phyloP scores from a whole-genome alignment of 64 coral and sea anemone species.

The Montipora foliosa region DNA sequence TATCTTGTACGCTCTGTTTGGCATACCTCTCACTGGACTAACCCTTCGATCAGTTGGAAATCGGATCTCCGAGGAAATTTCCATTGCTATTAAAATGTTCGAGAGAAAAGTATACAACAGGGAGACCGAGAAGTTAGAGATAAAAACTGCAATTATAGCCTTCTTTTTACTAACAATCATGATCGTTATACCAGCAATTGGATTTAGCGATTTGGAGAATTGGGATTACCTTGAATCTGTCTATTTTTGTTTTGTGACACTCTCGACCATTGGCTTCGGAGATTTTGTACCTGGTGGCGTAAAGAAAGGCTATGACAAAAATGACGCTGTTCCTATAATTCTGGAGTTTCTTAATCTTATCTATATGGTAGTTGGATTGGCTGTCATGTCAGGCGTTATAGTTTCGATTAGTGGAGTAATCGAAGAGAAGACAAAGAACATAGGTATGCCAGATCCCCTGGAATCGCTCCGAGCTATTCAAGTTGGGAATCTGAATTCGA shows the following conservation, averaged over 20 bases:
- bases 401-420: slow-evolving; percentile 97
- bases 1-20: slow-evolving; percentile 93
- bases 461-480: slow-evolving; percentile 86
- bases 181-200: slow-evolving; percentile 82
- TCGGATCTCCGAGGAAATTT: slow-evolving; percentile 87
- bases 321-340: slow-evolving; percentile 31
- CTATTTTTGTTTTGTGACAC: slow-evolving; percentile 97
- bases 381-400: slow-evolving; percentile 98
- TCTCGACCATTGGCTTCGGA: slow-evolving; percentile 94
- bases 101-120: slow-evolving; percentile 93
- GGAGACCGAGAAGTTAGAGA: slow-evolving; percentile 93
- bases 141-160: slow-evolving; percentile 92
- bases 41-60: slow-evolving; percentile 95
- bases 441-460: slow-evolving; percentile 86
- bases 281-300: slow-evolving; percentile 83
- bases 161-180: slow-evolving; percentile 80
- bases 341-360: slow-evolving; percentile 91
- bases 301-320: neutral
- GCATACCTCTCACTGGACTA: slow-evolving; percentile 92
- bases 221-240: slow-evolving; percentile 87
- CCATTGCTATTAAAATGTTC: slow-evolving; percentile 63
- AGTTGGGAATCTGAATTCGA: slow-evolving; percentile 92
- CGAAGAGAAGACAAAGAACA: slow-evolving; percentile 95
- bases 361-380: slow-evolving; percentile 97
- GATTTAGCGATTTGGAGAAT: slow-evolving; percentile 73